Evolutionary conservation across 2,888 invertebrate genomes (phyloP), one percentile per base, ranked within the genome.

Genomic region (Drosophila lacicola): DNA sequence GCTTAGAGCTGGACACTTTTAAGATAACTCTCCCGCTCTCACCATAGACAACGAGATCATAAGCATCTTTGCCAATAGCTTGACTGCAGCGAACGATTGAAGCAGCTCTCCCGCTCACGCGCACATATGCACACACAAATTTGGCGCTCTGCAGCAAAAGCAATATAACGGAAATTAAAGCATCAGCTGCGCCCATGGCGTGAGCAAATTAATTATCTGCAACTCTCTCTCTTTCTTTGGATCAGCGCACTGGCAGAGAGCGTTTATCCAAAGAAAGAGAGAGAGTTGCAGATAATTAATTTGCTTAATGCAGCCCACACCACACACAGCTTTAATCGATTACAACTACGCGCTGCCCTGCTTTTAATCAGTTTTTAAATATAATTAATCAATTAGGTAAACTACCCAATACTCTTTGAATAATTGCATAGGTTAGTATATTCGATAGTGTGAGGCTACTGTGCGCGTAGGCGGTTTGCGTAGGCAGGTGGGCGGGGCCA

Each of bases 391-490:
- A 33, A 19, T 36, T 5, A 17, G 25, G 50, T 25, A 4, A 42
- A 29, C 42, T 29, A 29, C 10, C 25, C 13, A 36, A 64, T 47
- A 42, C 34, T n/a, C 65, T 44, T 55, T 33, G 29, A 41, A 67
- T 45, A 55, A 55, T 46, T 14, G 41, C 17, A 37, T 14, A 14
- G 45, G 36, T 45, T 41, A 37, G 37, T 39, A 41, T 41, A 5
- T 42, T 41, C 29, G 57, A 44, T 55, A 69, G 36, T 73, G 55
- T 47, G 61, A 37, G 79, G 46, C 17, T 21, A 46, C 63, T 79
- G 69, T 74, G 60, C 47, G 19, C 25, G 53, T 41, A 57, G 56
- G 62, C 13, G 49, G 29, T 5, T 11, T 47, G 34, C 34, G 33
- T 49, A 33, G 42, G 55, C 29, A 6, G 41, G 33, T 36, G 36